Base-by-base conservation (phyloP, 2,113 vertebrate species). In the Lophochroa leadbeateri region DNA sequence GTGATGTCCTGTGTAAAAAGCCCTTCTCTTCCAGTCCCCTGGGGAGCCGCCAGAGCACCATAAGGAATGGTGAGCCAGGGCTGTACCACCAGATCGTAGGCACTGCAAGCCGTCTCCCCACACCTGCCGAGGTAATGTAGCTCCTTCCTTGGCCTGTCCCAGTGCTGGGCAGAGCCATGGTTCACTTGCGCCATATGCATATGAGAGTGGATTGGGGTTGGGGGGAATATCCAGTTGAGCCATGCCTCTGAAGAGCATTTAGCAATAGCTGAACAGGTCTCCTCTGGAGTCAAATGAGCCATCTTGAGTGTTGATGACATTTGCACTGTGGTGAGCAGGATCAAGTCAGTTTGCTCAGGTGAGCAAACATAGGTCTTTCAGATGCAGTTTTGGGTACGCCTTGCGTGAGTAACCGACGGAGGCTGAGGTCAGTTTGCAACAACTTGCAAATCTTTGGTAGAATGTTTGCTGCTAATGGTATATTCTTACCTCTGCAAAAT, bases 1-100 rank as follows among this genome's bases (percentile, higher is more conserved):
- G 98, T 17, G 98, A 98, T 75, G 94, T 97, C 16, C 94, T 98
- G 71, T 97, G 97, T 90, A 98, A 97, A 98, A 98, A 98, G 52
- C 97, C 98, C 33, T 97, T 95, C 47, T 88, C 96, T 7, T 96
- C 98, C 94, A 98, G 97, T 64, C 98, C 98, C 1, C 3, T 98
- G 85, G 98, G 98, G 44, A 98, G 98, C 81, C 90, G 63, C 81
- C 98, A 98, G 93, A 97, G 97, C 86, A 98, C 98, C 9, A 96
- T 98, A 76, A 96, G 96, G 82, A 98, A 96, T 58, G 97, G 98
- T 37, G 98, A 98, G 68, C 97, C 98, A 0, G 97, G 96, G 61
- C 79, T 98, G 64, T 98, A 98, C 94, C 98, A 98, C 80, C 98
- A 98, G 95, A 97, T 97, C 3, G 65, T 97, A 92, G 97, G 98